Conservation (phyloP, 2,888 invertebrate species). For the Isotomurus palustris region DNA sequence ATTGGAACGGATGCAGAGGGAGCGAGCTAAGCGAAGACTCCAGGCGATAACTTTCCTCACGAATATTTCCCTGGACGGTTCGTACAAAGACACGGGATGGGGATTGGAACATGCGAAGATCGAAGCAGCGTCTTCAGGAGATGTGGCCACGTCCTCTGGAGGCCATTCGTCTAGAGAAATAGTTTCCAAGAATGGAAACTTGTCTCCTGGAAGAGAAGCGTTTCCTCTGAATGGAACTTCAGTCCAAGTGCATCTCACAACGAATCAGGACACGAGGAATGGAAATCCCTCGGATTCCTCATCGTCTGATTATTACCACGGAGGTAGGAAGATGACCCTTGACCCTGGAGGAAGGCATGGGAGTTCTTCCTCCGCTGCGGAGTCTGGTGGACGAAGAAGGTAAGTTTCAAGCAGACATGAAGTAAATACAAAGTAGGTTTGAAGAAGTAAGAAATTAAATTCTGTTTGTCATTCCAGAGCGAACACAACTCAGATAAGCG, state of each 20-base stretch:
- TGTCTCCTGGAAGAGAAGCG: too few species aligned
- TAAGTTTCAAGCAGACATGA: background rate
- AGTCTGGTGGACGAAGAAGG: too few species aligned
- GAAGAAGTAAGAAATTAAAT: background rate
- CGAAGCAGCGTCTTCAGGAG: background rate
- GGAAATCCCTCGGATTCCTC: too few species aligned
- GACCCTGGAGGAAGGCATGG: background rate
- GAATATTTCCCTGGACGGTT: constrained; percentile 91
- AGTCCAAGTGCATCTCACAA: too few species aligned
- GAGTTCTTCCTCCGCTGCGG: too few species aligned
- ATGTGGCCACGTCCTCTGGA: too few species aligned
- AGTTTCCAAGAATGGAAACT: background rate
- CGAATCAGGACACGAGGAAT: too few species aligned
- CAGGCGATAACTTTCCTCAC: constrained; percentile 91
- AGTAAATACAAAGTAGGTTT: too few species aligned
- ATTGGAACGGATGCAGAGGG: constrained; percentile 48
- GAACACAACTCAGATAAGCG: constrained; percentile 10
- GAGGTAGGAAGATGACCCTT: background rate
- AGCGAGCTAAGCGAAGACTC: constrained; percentile 68
- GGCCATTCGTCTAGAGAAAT: background rate
- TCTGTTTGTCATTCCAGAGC: too few species aligned
- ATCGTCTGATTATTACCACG: background rate
- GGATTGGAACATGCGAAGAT: constrained; percentile 20
- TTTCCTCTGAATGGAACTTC: too few species aligned
- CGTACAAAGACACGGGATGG: constrained; percentile 55